These are phyloP conservation scores for Polydrusus cervinus DNA, from an alignment of 2,888 invertebrate genomes.

Conservation along the genomic window DNA sequence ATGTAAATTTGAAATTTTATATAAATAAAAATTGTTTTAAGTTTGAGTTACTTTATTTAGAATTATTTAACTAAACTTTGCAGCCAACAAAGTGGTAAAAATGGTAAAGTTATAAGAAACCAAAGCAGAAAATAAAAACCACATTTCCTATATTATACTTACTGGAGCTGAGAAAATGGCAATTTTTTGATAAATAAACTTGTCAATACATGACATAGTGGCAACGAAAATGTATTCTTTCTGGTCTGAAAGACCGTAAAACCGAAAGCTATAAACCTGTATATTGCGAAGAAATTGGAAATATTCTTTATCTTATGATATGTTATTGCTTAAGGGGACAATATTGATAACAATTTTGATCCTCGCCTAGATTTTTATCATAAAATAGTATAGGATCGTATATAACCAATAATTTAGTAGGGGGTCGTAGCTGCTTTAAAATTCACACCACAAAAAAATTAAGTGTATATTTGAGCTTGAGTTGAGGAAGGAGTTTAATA, in stretches of 20 bases:
- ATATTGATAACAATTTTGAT: slow-evolving; percentile 24
- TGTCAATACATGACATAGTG: not conserved
- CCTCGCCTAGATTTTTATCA: not conserved
- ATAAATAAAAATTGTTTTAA: too few species aligned
- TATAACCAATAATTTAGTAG: too few species aligned
- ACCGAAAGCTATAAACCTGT: slow-evolving; percentile 2
- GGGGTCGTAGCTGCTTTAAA: too few species aligned
- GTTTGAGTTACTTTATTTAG: too few species aligned
- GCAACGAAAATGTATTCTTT: not conserved
- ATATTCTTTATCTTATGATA: slow-evolving; percentile 1
- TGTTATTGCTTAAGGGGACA: not conserved
- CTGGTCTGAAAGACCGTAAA: not conserved
- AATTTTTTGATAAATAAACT: not conserved
- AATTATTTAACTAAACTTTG: too few species aligned
- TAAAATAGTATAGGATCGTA: too few species aligned
- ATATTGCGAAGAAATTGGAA: slow-evolving; percentile 7
- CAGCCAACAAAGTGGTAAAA: not conserved
- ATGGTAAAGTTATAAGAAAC: not conserved
- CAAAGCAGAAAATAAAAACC: not conserved
- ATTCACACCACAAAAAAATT: too few species aligned
- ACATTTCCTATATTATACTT: not conserved
- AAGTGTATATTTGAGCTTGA: too few species aligned
- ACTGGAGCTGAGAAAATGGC: not conserved
- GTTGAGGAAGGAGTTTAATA: too few species aligned
- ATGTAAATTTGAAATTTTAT: too few species aligned